phyloP scores from a whole-genome alignment of 2,113 vertebrate genomes.

The Oriolus oriolus region DNA sequence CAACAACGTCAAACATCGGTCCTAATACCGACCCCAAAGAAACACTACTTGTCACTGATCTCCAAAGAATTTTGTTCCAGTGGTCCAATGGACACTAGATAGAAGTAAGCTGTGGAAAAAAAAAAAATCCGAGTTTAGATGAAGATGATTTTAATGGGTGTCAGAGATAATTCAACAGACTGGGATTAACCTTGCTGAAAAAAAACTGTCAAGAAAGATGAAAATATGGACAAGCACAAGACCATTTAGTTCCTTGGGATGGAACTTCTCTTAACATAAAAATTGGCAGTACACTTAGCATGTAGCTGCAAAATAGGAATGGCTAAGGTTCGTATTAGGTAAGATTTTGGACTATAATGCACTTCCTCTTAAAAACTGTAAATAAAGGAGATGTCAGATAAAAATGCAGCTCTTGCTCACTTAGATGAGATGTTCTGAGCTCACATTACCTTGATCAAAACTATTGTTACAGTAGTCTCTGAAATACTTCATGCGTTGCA shows the following conservation, averaged over 20 bases:
- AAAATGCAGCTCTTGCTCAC: not conserved
- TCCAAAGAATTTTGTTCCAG: not conserved
- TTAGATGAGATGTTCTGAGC: not conserved
- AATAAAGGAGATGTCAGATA: not conserved
- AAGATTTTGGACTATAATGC: not conserved
- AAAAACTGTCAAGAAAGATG: not conserved
- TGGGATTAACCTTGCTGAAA: not conserved
- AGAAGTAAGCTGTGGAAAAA: not conserved
- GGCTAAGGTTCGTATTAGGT: not conserved
- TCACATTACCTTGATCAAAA: not conserved
- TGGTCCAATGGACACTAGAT: not conserved
- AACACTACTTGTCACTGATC: not conserved
- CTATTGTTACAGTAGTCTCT: not conserved
- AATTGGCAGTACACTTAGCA: not conserved
- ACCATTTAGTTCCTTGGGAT: not conserved
- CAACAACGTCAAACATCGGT: not conserved
- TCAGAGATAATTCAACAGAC: not conserved
- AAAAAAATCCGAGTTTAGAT: not conserved
- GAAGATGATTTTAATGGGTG: not conserved
- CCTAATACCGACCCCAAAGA: rapidly evolving
- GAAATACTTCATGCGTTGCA: not conserved
- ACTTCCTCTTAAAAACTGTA: not conserved
- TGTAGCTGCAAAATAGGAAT: not conserved
- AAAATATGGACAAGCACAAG: not conserved
- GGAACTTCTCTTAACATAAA: not conserved